Base-by-base conservation (phyloP, 2,113 vertebrate species). In the Podarcis raffonei region DNA sequence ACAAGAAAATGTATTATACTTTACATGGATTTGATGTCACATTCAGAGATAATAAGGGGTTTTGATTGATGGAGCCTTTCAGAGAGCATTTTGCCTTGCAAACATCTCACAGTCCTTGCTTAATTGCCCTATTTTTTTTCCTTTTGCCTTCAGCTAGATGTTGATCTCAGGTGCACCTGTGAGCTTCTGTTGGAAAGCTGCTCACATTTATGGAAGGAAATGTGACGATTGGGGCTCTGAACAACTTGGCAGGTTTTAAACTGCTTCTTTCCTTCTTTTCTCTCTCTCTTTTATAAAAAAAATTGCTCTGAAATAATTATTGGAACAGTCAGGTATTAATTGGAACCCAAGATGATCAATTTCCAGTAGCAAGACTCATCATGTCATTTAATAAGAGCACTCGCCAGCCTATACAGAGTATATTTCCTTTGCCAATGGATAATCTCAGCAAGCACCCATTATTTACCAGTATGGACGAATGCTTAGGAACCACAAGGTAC, bases 71-170 rank as follows among this genome's bases (percentile, higher is more conserved):
- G 90, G 57, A 27, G 74, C 93, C 72, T 90, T 62, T 72, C 76
- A 35, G 69, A 81, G 87, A 91, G 93, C 92, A 74, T 79, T 92
- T 65, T 93, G 39, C 25, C 86, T 90, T 90, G 71, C 62, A 80
- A 79, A 89, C 1, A 0, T 66, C 92, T 94, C 85, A 53, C 2
- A 69, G 42, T 39, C 35, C 30, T 93, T n/a, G 66, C 91, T 92
- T 94, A 92, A 94, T 94, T 96, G 87, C 90, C 83, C 16, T 76
- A 11, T 16, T 32, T 92, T 92, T 94, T 92, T 84, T 48, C 59
- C 92, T 95, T 92, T 93, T 83, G 62, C 80, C 76, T 92, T 86
- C 81, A 89, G 25, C 83, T 87, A 85, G 84, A 85, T 88, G 75
- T 27, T 89, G 89, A 72, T 92, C 93, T 92, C 92, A 94, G 90